These are phyloP conservation scores for Syrista parreyssii DNA, from an alignment of 2,888 invertebrate species.

Conservation along the genomic window DNA sequence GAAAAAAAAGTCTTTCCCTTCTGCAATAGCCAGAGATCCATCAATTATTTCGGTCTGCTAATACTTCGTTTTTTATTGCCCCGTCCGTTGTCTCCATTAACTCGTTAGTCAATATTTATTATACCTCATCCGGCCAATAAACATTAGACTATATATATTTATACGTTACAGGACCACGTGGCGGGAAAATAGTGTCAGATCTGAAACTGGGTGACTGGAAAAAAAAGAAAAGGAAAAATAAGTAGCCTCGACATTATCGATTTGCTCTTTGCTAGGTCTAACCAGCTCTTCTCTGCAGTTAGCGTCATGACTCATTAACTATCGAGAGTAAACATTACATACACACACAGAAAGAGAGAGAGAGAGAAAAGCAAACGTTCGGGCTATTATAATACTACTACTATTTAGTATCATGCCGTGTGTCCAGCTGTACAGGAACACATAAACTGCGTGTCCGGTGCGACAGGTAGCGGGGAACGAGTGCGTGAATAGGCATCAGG, in stretches of 20 bases:
- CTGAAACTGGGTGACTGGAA: background rate
- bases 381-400: background rate
- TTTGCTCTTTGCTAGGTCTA: conserved; percentile 21
- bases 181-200: background rate
- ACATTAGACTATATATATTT: background rate
- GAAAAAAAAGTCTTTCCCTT: background rate
- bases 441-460: background rate
- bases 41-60: background rate
- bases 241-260: conserved; percentile 41
- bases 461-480: background rate
- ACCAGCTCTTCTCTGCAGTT: conserved; percentile 30
- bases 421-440: background rate
- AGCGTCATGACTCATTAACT: conserved; percentile 50
- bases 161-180: background rate
- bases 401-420: background rate
- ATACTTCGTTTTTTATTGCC: background rate
- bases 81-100: background rate
- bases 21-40: background rate
- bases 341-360: background rate
- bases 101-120: background rate
- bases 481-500: background rate
- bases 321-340: conserved; percentile 47
- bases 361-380: background rate
- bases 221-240: background rate
- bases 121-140: background rate